phyloP scores from a whole-genome alignment of 2,113 vertebrate species.

The Cavia aperea region DNA sequence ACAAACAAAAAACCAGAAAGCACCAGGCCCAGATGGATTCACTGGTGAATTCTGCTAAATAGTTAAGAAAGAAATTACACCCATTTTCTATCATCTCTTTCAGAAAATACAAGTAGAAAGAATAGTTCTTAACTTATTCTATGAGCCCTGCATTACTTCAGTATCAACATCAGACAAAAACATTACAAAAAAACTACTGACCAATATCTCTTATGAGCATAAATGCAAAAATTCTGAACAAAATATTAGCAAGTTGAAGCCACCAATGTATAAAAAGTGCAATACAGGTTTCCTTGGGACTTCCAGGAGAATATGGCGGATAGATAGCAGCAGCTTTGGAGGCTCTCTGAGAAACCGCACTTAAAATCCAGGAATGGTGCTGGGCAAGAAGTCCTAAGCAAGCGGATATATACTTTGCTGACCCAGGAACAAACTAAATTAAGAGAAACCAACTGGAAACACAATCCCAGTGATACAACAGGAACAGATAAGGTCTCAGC shows the following conservation, averaged over 20 bases:
- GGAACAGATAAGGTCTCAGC: no score
- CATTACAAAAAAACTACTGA: background rate
- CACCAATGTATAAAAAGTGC: background rate
- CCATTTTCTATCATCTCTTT: background rate
- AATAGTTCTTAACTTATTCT: background rate
- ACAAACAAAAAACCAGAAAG: background rate
- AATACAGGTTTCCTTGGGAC: background rate
- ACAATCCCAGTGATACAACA: no score
- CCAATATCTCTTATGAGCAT: background rate
- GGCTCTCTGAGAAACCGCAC: no score
- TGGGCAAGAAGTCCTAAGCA: no score
- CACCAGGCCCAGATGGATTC: background rate
- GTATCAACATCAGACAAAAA: background rate
- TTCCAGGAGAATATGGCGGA: no score
- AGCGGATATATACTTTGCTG: no score
- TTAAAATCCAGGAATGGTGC: no score
- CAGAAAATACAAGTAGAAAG: background rate
- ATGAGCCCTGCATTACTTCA: background rate
- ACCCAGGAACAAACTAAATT: no score
- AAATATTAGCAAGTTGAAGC: background rate
- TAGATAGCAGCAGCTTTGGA: no score
- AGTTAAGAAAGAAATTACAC: constrained; percentile 10
- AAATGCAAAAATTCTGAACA: background rate
- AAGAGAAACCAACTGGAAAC: no score
- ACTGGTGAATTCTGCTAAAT: background rate